Evolutionary conservation across 2,113 vertebrate genomes (phyloP).

Genomic region (Macrotus californicus): DNA sequence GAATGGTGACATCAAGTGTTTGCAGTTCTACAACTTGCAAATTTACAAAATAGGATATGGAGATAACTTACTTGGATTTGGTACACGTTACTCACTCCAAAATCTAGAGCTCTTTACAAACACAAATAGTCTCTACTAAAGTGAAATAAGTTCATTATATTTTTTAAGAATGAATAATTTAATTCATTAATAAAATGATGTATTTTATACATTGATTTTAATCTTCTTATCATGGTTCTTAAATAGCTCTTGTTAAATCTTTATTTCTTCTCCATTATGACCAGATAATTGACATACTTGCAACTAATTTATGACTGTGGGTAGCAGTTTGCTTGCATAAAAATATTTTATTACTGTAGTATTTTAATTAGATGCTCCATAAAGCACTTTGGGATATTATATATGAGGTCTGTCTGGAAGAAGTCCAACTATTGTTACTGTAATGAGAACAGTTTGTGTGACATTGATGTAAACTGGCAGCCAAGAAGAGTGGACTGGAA

Average conservation of each 20-base stretch:
- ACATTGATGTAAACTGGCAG: too few species aligned
- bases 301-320: neutral
- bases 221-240: neutral
- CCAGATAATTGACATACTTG: constrained; percentile 14
- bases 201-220: neutral
- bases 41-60: neutral
- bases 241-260: neutral
- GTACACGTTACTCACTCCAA: neutral
- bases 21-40: neutral
- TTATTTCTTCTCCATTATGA: neutral
- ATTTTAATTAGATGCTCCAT: constrained; percentile 48
- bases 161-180: neutral
- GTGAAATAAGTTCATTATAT: neutral
- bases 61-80: neutral
- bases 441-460: too few species aligned
- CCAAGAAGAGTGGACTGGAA: too few species aligned
- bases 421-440: too few species aligned
- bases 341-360: constrained; percentile 5
- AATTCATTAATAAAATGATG: neutral
- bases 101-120: neutral
- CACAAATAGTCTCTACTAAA: neutral
- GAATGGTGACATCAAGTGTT: neutral
- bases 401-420: neutral
- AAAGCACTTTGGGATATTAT: neutral
- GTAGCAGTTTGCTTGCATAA: neutral